Conservation (phyloP, 2,797 vertebrate genomes). For the Ctenochaetus hawaiiensis region DNA sequence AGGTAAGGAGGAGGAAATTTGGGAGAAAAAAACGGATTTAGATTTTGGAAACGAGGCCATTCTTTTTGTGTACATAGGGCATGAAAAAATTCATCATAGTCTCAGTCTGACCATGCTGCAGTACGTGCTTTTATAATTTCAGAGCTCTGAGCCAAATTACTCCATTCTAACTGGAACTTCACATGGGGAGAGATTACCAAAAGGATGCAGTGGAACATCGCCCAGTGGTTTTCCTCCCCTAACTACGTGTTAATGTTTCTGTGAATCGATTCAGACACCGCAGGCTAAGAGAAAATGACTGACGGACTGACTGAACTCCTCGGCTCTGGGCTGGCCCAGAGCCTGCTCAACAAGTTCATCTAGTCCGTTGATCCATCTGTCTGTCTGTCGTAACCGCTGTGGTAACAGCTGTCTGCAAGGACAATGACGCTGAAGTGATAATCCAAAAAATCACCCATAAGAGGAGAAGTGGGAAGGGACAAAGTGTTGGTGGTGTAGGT, state of each 20-base stretch:
- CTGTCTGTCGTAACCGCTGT: slow-evolving; percentile 34
- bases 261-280: slow-evolving; percentile 68
- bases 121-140: slow-evolving; percentile 42
- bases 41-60: slow-evolving; percentile 40
- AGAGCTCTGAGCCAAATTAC: slow-evolving; percentile 51
- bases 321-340: slow-evolving; percentile 32
- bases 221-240: slow-evolving; percentile 55
- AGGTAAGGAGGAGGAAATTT: slow-evolving; percentile 20
- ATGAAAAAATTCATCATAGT: slow-evolving; percentile 16
- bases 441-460: slow-evolving; percentile 53
- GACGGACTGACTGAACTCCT: slow-evolving; percentile 53
- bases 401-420: slow-evolving; percentile 60
- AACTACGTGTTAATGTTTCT: slow-evolving; percentile 70
- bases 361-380: slow-evolving; percentile 21
- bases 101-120: slow-evolving; percentile 21
- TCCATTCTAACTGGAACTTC: slow-evolving; percentile 57
- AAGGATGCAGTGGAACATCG: slow-evolving; percentile 57
- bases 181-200: slow-evolving; percentile 57
- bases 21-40: slow-evolving; percentile 29
- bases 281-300: slow-evolving; percentile 56
- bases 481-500: slow-evolving; percentile 50
- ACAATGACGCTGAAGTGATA: slow-evolving; percentile 59
- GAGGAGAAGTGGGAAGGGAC: slow-evolving; percentile 48
- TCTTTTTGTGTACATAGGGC: slow-evolving; percentile 18
- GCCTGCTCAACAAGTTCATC: slow-evolving; percentile 11